Percentiles rank a stretch among this genome's conserved stretches.
Conservation (phyloP, 2,888 invertebrate species). For the Tenodera sinensis region DNA sequence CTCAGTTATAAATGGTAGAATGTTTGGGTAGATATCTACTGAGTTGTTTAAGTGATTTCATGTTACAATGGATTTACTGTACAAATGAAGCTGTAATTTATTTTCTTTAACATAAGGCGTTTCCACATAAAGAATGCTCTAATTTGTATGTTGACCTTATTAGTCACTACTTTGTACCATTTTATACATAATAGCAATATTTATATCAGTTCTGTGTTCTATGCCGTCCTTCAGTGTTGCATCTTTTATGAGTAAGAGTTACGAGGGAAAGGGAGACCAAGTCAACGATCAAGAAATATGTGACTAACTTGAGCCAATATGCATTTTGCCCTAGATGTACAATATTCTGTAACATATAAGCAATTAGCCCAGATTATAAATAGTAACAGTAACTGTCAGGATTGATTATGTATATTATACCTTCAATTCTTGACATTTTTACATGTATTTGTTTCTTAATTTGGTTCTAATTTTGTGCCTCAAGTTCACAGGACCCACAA, state of each 20-base stretch:
- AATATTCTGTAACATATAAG: slow-evolving; percentile 27
- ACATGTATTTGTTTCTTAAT: slow-evolving; percentile 21
- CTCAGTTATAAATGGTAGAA: background rate
- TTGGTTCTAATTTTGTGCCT: slow-evolving; percentile 23
- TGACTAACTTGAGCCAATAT: background rate
- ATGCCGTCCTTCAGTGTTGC: background rate
- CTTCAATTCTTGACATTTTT: slow-evolving; percentile 25
- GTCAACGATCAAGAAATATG: background rate
- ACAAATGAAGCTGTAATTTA: background rate
- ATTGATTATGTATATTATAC: slow-evolving; percentile 22
- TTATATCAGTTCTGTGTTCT: background rate
- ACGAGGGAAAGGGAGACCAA: background rate
- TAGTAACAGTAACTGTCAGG: slow-evolving; percentile 20
- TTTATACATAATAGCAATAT: background rate
- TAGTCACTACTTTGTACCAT: background rate
- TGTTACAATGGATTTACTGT: background rate
- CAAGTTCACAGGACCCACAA: slow-evolving; percentile 23
- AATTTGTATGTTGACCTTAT: background rate
- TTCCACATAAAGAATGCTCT: background rate
- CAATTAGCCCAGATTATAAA: slow-evolving; percentile 25
- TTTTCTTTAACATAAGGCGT: background rate
- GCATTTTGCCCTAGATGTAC: background rate
- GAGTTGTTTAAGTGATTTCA: background rate
- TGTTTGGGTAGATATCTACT: background rate
- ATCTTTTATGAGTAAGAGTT: background rate